Base-by-base conservation (phyloP, 2,113 vertebrate genomes). In the Rhinolophus sinicus region DNA sequence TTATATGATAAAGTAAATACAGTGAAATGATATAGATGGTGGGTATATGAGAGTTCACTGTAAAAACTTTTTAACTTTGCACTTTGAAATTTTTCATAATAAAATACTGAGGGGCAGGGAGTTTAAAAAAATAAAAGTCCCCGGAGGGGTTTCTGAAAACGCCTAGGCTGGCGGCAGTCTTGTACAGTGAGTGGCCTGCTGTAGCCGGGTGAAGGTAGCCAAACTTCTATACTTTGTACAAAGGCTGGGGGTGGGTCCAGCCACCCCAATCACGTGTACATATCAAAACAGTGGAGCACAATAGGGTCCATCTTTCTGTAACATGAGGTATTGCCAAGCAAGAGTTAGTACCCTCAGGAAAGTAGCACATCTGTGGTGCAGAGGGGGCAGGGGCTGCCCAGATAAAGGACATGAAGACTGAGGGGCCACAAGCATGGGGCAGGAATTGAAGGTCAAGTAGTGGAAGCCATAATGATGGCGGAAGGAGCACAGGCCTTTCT, bases 11-110 rank as follows among this genome's bases (percentile, higher is more conserved):
- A 3, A 10, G 33, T 38, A 35, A 54, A 81, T 10, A 10, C 3
- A 10, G 33, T 38, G 30, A 62, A 76, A 50, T 12, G n/a, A 64
- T 28, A 54, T 3, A 19, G 11, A 62, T 33, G 22, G 54, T 35
- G 22, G 9, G 15, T 8, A 35, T 8, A 11, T 2, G 33, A 24
- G 13, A 82, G 60, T 38, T 70, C 28, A 54, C 40, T 44, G 28
- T 33, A 70, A 81, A 81, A 75, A 54, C n/a, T 76, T 96, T 72
- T 81, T 28, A 69, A 40, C 40, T 86, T 64, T n/a, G 44, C n/a
- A 82, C 54, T 82, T 65, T 50, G 12, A 69, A 77, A 33, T 56
- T 93, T 92, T 82, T 78, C 38, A 33, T 82, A 60, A 90, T 58
- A 69, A 11, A 82, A 69, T 76, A 38, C 14, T 90, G 24, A 11